These are phyloP conservation scores for Neoscelio sp. DNA, from an alignment of 2,888 invertebrate genomes.

Conservation along the genomic window DNA sequence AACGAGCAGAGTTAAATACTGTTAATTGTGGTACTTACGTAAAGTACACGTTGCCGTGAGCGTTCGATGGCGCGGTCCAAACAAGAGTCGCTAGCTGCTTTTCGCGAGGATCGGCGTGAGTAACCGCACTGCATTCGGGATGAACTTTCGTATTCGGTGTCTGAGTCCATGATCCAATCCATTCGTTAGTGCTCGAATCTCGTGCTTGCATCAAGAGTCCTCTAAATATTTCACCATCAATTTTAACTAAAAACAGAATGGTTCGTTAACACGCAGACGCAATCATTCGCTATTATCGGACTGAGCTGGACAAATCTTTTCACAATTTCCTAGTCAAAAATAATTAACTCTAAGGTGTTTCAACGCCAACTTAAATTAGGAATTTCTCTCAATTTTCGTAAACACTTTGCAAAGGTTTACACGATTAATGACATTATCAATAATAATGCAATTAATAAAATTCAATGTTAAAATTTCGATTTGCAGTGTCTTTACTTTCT, in stretches of 20 bases:
- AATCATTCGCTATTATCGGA: too few species aligned
- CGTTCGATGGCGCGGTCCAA: conserved; percentile 89
- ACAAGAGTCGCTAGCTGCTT: conserved; percentile 89
- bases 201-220: conserved; percentile 94
- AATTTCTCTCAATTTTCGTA: too few species aligned
- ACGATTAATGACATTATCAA: too few species aligned
- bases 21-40: conserved; percentile 86
- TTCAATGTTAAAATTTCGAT: background rate
- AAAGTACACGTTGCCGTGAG: conserved; percentile 90
- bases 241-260: conserved; percentile 84
- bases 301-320: too few species aligned
- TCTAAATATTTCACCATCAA: conserved; percentile 87
- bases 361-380: too few species aligned
- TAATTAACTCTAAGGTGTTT: too few species aligned
- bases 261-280: background rate
- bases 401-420: too few species aligned
- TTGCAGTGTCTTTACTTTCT: conserved; percentile 30
- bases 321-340: too few species aligned
- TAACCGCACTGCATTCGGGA: conserved; percentile 91
- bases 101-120: conserved; percentile 90
- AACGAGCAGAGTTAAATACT: conserved; percentile 34
- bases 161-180: conserved; percentile 90
- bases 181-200: conserved; percentile 88
- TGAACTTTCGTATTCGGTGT: conserved; percentile 90
- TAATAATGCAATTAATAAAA: background rate